Percentiles rank a stretch among this genome's conserved stretches.
phyloP scores from a whole-genome alignment of 2,888 invertebrate genomes.

The Dasypolia templi region DNA sequence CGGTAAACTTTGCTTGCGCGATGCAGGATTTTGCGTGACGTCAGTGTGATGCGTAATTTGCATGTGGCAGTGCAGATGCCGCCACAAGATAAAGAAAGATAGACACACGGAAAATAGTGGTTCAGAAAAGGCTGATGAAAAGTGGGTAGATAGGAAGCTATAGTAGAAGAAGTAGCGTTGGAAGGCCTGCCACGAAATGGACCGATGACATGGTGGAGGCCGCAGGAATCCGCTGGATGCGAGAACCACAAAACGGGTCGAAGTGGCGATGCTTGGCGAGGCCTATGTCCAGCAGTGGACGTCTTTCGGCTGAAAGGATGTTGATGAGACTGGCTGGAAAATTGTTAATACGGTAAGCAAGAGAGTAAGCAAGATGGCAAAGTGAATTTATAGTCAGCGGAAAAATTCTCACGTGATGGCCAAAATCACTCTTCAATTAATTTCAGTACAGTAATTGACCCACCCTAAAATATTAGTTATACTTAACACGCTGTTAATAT shows the following conservation, averaged over 20 bases:
- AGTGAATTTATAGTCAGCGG: not conserved
- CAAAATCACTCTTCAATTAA: not conserved
- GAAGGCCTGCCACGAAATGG: too few relatives aligned
- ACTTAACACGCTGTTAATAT: not conserved
- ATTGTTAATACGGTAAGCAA: not conserved
- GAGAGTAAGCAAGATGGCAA: not conserved
- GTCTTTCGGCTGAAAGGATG: too few relatives aligned
- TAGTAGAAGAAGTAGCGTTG: not conserved
- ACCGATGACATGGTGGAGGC: too few relatives aligned
- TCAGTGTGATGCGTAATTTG: too few relatives aligned
- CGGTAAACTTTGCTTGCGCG: too few relatives aligned
- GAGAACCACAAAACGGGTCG: too few relatives aligned
- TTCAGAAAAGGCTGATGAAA: not conserved
- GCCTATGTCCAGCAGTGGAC: not conserved
- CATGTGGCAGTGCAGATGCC: too few relatives aligned
- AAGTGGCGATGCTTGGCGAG: too few relatives aligned
- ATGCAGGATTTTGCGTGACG: too few relatives aligned
- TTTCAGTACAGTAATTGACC: rapidly evolving
- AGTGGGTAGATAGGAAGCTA: not conserved
- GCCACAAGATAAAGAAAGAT: too few relatives aligned
- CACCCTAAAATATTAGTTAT: not conserved
- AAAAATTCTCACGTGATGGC: not conserved
- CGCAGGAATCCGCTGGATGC: too few relatives aligned
- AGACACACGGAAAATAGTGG: too few relatives aligned
- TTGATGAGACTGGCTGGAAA: not conserved